These are phyloP conservation scores for Drosophila eohydei DNA, from an alignment of 2,888 invertebrate genomes.

Conservation along the genomic window DNA sequence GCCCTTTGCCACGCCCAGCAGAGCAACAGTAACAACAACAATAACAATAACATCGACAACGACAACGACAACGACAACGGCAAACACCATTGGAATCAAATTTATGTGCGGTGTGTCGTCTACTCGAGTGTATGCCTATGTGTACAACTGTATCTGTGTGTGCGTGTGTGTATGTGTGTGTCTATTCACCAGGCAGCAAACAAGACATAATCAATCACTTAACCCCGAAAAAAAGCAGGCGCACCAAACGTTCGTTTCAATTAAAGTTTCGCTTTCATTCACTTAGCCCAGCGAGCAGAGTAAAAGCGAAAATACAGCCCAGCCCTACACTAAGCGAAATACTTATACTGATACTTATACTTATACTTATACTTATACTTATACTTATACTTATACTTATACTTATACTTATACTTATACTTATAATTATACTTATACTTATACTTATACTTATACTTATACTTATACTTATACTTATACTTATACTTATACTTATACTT, in stretches of 20 bases:
- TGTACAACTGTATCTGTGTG: slow-evolving; percentile 14
- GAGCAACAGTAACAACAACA: slow-evolving; percentile 34
- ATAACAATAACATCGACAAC: slow-evolving; percentile 22
- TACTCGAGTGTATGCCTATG: slow-evolving; percentile 14
- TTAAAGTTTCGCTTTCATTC: slow-evolving; percentile 74
- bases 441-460: slow-evolving; percentile 1
- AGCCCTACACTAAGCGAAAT: slow-evolving; percentile 15
- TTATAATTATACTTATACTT: slow-evolving; percentile 2
- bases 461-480: slow-evolving; percentile 1
- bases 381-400: not conserved
- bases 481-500: slow-evolving; percentile 6
- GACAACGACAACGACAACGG: slow-evolving; percentile 17
- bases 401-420: slow-evolving; percentile 1
- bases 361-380: not conserved
- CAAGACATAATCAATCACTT: slow-evolving; percentile 77
- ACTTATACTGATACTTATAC: not conserved
- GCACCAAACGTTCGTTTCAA: slow-evolving; percentile 70
- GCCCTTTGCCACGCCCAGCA: slow-evolving; percentile 59
- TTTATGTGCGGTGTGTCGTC: slow-evolving; percentile 40
- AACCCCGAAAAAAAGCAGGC: slow-evolving; percentile 56
- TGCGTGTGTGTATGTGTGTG: slow-evolving; percentile 18
- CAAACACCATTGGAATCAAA: slow-evolving; percentile 33
- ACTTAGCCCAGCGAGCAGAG: slow-evolving; percentile 40
- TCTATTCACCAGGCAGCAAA: slow-evolving; percentile 47
- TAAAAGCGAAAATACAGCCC: slow-evolving; percentile 14